Percentiles rank a stretch among this genome's conserved stretches.
phyloP scores from a whole-genome alignment of 2,888 invertebrate species.

The Saturnia pavonia region DNA sequence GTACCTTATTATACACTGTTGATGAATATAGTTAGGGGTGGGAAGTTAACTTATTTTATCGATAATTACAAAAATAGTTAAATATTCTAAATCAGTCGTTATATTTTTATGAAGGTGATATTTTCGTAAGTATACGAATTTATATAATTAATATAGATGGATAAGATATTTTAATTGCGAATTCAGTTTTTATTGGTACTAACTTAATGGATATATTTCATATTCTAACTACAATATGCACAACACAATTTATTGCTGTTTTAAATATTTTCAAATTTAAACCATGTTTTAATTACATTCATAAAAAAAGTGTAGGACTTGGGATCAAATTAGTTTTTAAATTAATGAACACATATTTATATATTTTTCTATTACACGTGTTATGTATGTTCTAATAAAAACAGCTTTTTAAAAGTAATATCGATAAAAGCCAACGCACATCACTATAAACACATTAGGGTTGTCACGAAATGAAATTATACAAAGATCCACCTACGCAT shows the following conservation, averaged over 20 bases:
- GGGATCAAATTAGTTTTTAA: too few species aligned
- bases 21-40: slow-evolving; percentile 47
- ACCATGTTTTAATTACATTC: too few species aligned
- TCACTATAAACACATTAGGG: slow-evolving; percentile 61
- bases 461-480: slow-evolving; percentile 76
- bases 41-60: slow-evolving; percentile 16
- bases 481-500: slow-evolving; percentile 71
- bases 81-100: neutral
- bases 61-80: slow-evolving; percentile 18
- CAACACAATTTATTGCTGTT: too few species aligned
- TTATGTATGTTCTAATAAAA: too few species aligned
- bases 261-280: too few species aligned
- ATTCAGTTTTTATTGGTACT: too few species aligned
- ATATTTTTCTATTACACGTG: too few species aligned
- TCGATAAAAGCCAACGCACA: slow-evolving; percentile 39
- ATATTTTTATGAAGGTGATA: neutral
- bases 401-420: slow-evolving; percentile 12
- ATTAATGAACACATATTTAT: too few species aligned
- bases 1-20: slow-evolving; percentile 56
- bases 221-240: too few species aligned
- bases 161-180: too few species aligned
- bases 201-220: too few species aligned
- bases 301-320: too few species aligned
- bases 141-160: neutral
- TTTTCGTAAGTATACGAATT: neutral